Evolutionary conservation across 2,888 invertebrate species (phyloP), one percentile per base, ranked within the genome.

Genomic region (Ethmia dodecea): DNA sequence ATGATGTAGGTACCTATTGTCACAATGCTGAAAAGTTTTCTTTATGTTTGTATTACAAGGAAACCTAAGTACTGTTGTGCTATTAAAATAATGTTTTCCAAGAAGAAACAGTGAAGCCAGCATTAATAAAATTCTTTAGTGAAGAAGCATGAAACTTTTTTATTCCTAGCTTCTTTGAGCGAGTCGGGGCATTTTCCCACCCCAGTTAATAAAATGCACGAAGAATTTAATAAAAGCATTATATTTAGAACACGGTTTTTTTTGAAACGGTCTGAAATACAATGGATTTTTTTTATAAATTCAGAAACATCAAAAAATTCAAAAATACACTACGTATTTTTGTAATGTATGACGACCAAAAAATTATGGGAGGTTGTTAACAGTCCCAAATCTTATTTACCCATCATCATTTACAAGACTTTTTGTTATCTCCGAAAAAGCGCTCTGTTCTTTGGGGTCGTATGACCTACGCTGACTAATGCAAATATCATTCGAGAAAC

Each of bases 201-300:
- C 60, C 66, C 62, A 64, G 60, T 68, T 70, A 66, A 76, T 71
- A 78, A 74, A 53, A 71, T 73, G 68, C 65, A 68, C 62, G 62
- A 72, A 64, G 78, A 81, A 83, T 81, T 84, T 83, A 81, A 83
- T 81, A 83, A 79, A 69, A 75, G 69, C 69, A 65, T 73, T 72
- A 71, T 71, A 71, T 72, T 74, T 70, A 59, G 57, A 55, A 60
- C 59, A 62, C 59, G 18, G 8, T 33, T 32, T 36, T 25, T 30
- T 29, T 39, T 36, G 22, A 22, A 22, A 22, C 22, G n/a, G 8
- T 22, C n/a, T 22, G n/a, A 22, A 22, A 55, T n/a, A n/a, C n/a
- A n/a, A n/a, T n/a, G n/a, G n/a, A n/a, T n/a, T n/a, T n/a, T n/a
- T n/a, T n/a, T n/a, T n/a, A n/a, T n/a, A n/a, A n/a, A n/a, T n/a